phyloP scores from a whole-genome alignment of 2,113 vertebrate genomes.

The Arothron firmamentum region DNA sequence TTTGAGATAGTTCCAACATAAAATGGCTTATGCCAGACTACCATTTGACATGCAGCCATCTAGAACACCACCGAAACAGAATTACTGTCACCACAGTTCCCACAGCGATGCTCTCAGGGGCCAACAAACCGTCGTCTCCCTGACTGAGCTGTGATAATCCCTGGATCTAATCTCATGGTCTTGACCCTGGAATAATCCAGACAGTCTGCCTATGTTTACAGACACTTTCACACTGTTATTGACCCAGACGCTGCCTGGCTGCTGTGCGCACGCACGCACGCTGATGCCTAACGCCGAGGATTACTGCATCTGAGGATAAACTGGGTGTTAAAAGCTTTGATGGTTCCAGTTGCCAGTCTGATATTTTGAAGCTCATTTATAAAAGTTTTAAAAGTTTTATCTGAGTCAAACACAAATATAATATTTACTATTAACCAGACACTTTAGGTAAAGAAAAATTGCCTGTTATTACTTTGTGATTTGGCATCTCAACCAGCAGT shows the following conservation, averaged over 20 bases:
- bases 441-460: too few species aligned
- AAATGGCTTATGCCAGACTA: neutral
- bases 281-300: constrained; percentile 44
- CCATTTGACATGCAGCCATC: constrained; percentile 1
- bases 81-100: constrained; percentile 40
- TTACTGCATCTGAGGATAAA: constrained; percentile 58
- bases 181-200: constrained; percentile 63
- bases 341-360: constrained; percentile 47
- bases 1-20: neutral
- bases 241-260: constrained; percentile 27
- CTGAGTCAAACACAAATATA: too few species aligned
- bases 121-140: constrained; percentile 30
- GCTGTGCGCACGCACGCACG: constrained; percentile 27
- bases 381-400: too few species aligned
- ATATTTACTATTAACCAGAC: too few species aligned
- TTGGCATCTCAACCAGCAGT: too few species aligned
- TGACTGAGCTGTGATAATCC: constrained; percentile 66
- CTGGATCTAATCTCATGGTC: constrained; percentile 49
- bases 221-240: constrained; percentile 12
- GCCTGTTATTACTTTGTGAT: too few species aligned
- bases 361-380: constrained; percentile 20
- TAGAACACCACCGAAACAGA: constrained; percentile 19
- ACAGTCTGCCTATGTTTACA: constrained; percentile 48
- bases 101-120: constrained; percentile 14
- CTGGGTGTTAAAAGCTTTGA: constrained; percentile 51